Conservation (phyloP, 2,888 invertebrate genomes). For the Melipona bicolor region DNA sequence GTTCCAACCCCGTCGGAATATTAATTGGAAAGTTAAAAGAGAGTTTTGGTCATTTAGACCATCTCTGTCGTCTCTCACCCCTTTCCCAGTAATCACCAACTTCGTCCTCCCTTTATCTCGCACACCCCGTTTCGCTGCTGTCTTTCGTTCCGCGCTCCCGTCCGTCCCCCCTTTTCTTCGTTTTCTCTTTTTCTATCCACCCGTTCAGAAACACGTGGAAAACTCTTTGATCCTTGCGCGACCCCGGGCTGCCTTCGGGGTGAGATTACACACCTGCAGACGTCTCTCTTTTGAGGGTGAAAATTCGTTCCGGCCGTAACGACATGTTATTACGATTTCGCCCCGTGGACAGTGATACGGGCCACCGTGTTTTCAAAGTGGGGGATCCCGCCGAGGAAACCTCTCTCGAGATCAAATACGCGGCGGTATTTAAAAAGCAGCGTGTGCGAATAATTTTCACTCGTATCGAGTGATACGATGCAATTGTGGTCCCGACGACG, state of each 20-base stretch:
- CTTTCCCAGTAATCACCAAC: conserved; percentile 28
- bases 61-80: neutral
- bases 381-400: neutral
- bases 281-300: conserved; percentile 68
- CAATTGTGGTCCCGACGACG: no score
- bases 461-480: no score
- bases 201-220: conserved; percentile 42
- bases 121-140: conserved; percentile 2
- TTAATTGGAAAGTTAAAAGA: conserved; percentile 79
- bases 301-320: conserved; percentile 59
- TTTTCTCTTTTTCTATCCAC: conserved; percentile 25
- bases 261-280: conserved; percentile 62
- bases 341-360: conserved; percentile 34
- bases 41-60: conserved; percentile 64
- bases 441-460: no score
- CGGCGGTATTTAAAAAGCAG: neutral
- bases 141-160: neutral
- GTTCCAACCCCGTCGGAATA: conserved; percentile 67
- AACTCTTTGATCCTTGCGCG: conserved; percentile 66
- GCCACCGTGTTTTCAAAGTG: conserved; percentile 34
- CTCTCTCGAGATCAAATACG: neutral
- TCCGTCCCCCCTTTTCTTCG: neutral
- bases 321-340: conserved; percentile 68
- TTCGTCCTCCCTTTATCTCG: conserved; percentile 18
- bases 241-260: conserved; percentile 43